Base-by-base conservation (phyloP, 2,113 vertebrate species). In the Bothrops jararaca region DNA sequence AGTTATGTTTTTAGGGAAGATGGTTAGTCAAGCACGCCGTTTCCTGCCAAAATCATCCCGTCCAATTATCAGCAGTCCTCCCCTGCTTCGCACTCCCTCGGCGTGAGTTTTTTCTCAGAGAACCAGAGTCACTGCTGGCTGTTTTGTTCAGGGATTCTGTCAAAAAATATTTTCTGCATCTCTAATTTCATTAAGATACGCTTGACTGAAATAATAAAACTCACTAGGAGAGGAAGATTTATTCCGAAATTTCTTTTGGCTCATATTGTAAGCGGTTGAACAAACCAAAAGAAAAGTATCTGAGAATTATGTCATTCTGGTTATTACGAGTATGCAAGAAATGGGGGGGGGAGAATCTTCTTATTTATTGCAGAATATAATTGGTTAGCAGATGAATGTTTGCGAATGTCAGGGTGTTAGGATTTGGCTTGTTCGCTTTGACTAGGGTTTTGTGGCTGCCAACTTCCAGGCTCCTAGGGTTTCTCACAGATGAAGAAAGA, bases 141-240 rank as follows among this genome's bases (percentile, higher is more conserved):
- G 96, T 96, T 96, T 96, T 94, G 91, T 94, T 94, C 88, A 1
- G 95, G 94, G 92, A 94, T 93, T 97, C 97, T 94, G 96, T 97
- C 97, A 96, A 97, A 95, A 97, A 97, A 96, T 96, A 96, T 97
- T 97, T 97, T 97, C 97, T 97, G 96, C 96, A 95, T 97, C 96
- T 97, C 97, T 97, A 97, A 97, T 97, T 97, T 97, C 96, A 97
- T 97, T 96, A 97, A 91, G 96, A 93, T 96, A 96, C 96, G 97
- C 97, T 96, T 97, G 96, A 96, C 96, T 96, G 96, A 95, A 92
- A 97, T 96, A 95, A 50, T 97, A 97, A 97, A 92, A 96, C 94
- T 96, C 93, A 39, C 94, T 64, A 91, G 97, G 88, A 96, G 94
- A 89, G 93, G 94, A 86, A 94, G 93, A 92, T 96, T 97, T 97